Conservation (phyloP, 2,797 vertebrate species). For the Crypturellus tataupa region DNA sequence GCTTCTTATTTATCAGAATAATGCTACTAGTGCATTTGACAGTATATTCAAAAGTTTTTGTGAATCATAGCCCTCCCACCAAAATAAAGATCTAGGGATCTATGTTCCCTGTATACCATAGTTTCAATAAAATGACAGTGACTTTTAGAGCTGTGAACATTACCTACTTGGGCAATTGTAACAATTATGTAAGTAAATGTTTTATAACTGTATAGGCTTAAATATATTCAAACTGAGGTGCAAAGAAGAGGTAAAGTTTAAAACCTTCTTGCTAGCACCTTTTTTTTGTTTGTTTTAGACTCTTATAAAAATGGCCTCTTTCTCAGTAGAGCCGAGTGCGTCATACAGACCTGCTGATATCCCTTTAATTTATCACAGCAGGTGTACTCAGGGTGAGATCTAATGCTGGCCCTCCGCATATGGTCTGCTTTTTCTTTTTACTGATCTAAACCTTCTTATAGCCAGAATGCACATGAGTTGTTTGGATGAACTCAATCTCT, state of each 20-base stretch:
- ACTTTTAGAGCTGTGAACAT: background rate
- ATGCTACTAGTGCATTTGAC: background rate
- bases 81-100: background rate
- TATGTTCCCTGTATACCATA: background rate
- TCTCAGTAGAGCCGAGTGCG: background rate
- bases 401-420: background rate
- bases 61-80: background rate
- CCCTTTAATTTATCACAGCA: accelerated
- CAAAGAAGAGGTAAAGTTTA: background rate
- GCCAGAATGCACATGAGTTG: background rate
- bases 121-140: background rate
- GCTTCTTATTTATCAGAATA: background rate
- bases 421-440: background rate
- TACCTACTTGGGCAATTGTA: background rate
- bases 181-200: background rate
- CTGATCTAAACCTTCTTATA: background rate
- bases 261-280: too few species aligned
- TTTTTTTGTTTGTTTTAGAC: background rate
- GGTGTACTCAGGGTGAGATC: background rate
- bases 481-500: background rate
- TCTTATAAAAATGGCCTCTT: background rate
- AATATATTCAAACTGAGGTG: background rate
- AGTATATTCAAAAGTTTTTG: background rate
- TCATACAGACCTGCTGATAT: accelerated
- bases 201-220: background rate